A percentile compares a stretch with the other conserved stretches of the same genome.
phyloP scores from a whole-genome alignment of 1,140 invertebrate species.

The Pseudobourletiella spinata region DNA sequence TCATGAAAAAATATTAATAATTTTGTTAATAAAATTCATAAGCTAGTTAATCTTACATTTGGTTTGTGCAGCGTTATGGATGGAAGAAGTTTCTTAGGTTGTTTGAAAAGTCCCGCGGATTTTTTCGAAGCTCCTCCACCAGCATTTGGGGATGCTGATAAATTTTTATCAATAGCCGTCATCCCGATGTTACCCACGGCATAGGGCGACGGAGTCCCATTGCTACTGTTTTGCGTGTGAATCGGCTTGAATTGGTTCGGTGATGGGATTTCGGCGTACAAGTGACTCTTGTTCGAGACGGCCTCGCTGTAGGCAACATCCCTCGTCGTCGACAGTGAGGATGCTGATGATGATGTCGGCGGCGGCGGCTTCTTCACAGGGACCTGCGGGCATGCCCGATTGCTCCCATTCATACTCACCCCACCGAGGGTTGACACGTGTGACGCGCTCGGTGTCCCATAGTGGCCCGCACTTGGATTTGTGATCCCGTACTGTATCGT shows the following conservation, averaged over 20 bases:
- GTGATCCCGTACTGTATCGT: constrained; percentile 6
- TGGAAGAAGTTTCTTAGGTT: constrained; percentile 21
- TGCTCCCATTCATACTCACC: not conserved
- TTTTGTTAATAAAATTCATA: not conserved
- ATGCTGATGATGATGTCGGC: too few species aligned
- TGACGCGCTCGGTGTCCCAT: not conserved
- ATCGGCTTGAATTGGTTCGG: constrained; percentile 22
- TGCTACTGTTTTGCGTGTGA: not conserved
- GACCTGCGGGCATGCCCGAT: constrained; percentile 20
- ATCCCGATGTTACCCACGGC: constrained; percentile 21
- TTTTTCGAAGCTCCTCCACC: not conserved
- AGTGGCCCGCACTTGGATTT: not conserved
- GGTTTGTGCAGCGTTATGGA: constrained; percentile 25
- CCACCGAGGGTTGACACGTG: not conserved
- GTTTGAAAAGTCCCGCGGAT: not conserved
- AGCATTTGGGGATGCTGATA: not conserved
- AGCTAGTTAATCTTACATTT: constrained; percentile 9
- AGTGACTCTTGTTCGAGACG: constrained; percentile 5
- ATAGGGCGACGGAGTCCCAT: constrained; percentile 18
- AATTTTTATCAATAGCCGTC: not conserved
- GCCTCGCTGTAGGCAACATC: constrained; percentile 18
- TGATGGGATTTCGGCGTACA: constrained; percentile 15
- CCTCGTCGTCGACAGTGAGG: too few species aligned
- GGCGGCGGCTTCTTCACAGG: constrained; percentile 13
- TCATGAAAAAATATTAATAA: not conserved